phyloP scores from a whole-genome alignment of 2,888 invertebrate genomes.

The Dorcus hopei region DNA sequence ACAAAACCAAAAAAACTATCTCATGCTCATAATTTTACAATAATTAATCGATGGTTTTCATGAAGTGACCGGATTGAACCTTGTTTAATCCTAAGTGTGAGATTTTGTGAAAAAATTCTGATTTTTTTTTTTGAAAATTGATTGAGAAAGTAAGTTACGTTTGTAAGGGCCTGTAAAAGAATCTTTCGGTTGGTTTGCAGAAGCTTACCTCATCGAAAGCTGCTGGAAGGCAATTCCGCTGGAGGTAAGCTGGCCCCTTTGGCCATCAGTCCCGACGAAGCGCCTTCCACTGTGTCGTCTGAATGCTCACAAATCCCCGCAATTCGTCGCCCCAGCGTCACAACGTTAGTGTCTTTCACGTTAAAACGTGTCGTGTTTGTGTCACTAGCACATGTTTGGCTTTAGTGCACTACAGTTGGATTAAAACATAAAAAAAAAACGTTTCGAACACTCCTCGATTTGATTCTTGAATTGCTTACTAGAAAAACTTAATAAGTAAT shows the following conservation, averaged over 20 bases:
- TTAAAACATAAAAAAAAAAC: too few species aligned
- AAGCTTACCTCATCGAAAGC: constrained; percentile 54
- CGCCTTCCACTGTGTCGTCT: constrained; percentile 41
- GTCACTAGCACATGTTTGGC: too few species aligned
- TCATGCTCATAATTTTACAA: too few species aligned
- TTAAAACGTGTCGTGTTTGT: neutral
- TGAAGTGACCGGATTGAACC: neutral
- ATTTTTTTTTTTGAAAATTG: neutral
- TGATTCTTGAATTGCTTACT: too few species aligned
- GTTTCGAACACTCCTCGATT: too few species aligned
- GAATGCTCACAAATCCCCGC: constrained; percentile 37
- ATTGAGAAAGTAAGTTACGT: neutral
- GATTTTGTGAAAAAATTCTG: neutral
- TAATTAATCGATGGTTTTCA: too few species aligned
- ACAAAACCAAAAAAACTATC: too few species aligned
- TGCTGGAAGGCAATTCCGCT: constrained; percentile 43
- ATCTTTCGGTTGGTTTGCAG: constrained; percentile 40
- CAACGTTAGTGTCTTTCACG: constrained; percentile 51
- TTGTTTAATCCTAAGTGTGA: neutral
- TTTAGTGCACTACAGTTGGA: too few species aligned
- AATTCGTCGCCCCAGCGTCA: constrained; percentile 55
- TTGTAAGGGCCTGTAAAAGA: too few species aligned
- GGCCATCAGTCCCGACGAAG: constrained; percentile 56
- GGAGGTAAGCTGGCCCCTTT: constrained; percentile 56
- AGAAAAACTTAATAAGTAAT: too few species aligned